Base-by-base conservation (phyloP, 2,113 vertebrate genomes). In the Heterocephalus glaber region DNA sequence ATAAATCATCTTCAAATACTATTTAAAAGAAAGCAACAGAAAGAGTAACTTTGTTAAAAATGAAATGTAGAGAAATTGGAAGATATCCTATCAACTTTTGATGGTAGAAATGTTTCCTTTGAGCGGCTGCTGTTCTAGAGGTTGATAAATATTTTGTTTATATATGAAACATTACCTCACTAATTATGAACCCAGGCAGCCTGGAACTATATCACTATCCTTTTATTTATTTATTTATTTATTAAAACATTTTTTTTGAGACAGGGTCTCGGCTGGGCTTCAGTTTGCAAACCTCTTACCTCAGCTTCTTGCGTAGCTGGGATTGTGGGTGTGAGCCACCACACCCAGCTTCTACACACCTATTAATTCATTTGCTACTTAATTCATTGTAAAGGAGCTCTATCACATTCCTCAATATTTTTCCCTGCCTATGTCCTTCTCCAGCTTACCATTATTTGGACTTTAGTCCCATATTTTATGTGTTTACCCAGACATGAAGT, bases 401-500 rank as follows among this genome's bases (percentile, higher is more conserved):
- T 72, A 22, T 54, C 4, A 60, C 24, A 92, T 92, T 72, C 19
- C 65, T 95, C 19, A 65, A 0, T 83, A 60, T 83, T 83, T 89
- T 70, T 0, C 1, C 61, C 56, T 81, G 19, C 7, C 17, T 72
- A n/a, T 35, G 35, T 66, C 81, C 38, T 95, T 81, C 10, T 56
- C 22, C 30, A 58, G 70, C 14, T 85, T 77, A 58, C 68, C 41
- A 80, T 80, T 76, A 81, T 35, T 38, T 92, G 41, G 16, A 89
- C 83, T 70, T 74, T 95, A 56, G 19, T 80, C 86, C 14, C 30
- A 9, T 66, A 33, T 90, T 60, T 74, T 60, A 72, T 80, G 41
- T 90, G 38, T 66, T 92, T 90, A 85, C 7, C 7, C n/a, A 86
- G 87, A 81, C 3, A 97, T 49, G n/a, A 94, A 95, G 79, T 68